A percentile compares a stretch with the other conserved stretches of the same genome.
These are phyloP conservation scores for Stegophylla sp. DNA, from an alignment of 2,888 invertebrate genomes.

Conservation along the genomic window DNA sequence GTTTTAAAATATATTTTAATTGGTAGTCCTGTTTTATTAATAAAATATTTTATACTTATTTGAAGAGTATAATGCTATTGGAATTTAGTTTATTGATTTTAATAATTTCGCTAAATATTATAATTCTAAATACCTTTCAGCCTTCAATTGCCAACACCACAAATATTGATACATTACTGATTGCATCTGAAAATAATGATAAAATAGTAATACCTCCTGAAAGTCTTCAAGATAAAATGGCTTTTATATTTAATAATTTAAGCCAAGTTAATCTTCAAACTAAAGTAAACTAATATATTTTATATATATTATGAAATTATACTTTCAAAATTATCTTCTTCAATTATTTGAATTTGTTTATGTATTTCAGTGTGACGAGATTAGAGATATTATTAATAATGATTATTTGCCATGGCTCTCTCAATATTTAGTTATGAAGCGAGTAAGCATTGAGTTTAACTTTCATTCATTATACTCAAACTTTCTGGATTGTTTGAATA, in stretches of 20 bases:
- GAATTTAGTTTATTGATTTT: too few species aligned
- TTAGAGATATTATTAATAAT: constrained; percentile 87
- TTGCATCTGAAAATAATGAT: constrained; percentile 91
- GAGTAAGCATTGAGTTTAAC: constrained; percentile 97
- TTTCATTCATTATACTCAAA: constrained; percentile 96
- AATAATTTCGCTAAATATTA: too few species aligned
- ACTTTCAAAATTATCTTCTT: constrained; percentile 28
- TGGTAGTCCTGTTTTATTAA: too few species aligned
- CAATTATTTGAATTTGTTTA: too few species aligned
- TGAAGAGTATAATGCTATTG: too few species aligned
- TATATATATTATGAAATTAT: constrained; percentile 2
- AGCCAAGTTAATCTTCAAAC: constrained; percentile 92
- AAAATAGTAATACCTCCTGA: constrained; percentile 90
- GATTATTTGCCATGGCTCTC: constrained; percentile 96
- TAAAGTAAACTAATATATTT: too few species aligned
- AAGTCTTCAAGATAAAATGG: constrained; percentile 93
- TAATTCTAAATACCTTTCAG: too few species aligned
- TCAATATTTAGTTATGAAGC: constrained; percentile 97
- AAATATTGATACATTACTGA: constrained; percentile 94
- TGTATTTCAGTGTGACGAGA: constrained; percentile 83
- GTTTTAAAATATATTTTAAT: too few species aligned
- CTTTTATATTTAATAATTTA: constrained; percentile 98
- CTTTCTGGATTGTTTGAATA: constrained; percentile 90
- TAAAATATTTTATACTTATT: too few species aligned
- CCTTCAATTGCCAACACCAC: constrained; percentile 97